Evolutionary conservation across 2,113 vertebrate species (phyloP).

Genomic region (Callithrix jacchus): DNA sequence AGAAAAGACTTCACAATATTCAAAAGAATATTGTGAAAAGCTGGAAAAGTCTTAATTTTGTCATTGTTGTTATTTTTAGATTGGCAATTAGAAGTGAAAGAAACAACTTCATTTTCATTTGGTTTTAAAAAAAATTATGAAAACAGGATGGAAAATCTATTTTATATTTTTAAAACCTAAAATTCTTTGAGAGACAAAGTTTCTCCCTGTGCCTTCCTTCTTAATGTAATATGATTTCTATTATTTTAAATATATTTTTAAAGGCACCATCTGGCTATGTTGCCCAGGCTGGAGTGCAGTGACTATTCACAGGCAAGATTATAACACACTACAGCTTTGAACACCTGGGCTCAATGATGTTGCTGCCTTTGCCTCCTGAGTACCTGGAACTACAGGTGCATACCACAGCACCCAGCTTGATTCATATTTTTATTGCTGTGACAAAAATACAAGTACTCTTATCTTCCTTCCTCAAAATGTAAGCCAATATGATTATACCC

Average conservation of each 20-base stretch:
- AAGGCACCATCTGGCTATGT: too few species aligned
- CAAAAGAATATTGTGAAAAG: neutral
- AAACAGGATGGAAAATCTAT: neutral
- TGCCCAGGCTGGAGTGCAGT: neutral
- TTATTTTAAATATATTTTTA: neutral
- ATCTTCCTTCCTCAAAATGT: neutral
- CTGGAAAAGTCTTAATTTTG: neutral
- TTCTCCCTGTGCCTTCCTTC: neutral
- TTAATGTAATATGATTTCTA: neutral
- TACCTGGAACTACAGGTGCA: neutral
- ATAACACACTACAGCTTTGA: neutral
- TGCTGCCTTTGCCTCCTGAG: neutral
- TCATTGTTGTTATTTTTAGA: neutral
- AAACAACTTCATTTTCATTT: neutral
- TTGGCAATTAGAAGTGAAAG: neutral
- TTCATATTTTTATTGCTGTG: conserved; percentile 13
- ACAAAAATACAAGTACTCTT: neutral
- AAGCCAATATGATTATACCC: neutral
- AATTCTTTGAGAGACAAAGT: neutral
- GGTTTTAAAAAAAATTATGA: neutral
- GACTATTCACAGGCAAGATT: neutral
- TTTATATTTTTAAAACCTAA: neutral
- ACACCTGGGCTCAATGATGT: neutral
- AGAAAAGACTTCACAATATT: neutral
- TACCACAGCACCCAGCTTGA: neutral